A percentile compares a stretch with the other conserved stretches of the same genome.
These are phyloP conservation scores for Phallusia fumigata DNA, from an alignment of 23 tunicate species.

Conservation along the genomic window DNA sequence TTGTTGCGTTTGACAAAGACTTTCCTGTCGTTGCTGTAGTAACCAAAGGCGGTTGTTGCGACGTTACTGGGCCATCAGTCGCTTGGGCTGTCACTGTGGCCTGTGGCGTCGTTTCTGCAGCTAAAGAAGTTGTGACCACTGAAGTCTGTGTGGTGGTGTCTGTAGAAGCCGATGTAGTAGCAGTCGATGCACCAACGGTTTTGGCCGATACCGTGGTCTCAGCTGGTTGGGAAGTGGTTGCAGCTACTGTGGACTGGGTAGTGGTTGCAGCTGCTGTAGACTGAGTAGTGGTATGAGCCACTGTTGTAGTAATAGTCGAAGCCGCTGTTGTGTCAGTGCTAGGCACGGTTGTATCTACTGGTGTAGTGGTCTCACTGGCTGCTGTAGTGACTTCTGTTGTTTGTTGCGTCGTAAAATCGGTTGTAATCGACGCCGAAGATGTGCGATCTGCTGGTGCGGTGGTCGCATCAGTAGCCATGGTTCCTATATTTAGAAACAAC, in stretches of 20 bases:
- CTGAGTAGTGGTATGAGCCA: background rate
- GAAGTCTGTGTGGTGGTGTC: background rate
- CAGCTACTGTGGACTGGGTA: background rate
- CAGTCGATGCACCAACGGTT: background rate
- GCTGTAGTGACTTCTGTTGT: background rate
- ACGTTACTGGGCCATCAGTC: background rate
- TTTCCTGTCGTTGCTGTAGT: background rate
- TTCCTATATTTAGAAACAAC: background rate
- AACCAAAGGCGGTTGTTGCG: background rate
- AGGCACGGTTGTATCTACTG: background rate
- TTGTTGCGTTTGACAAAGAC: background rate
- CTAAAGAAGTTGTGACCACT: background rate
- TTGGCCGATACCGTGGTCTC: background rate
- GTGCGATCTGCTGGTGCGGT: background rate
- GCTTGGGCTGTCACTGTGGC: background rate
- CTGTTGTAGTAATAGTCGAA: background rate
- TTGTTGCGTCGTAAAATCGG: too few relatives aligned
- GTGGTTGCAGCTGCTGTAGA: background rate
- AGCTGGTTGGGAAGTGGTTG: background rate
- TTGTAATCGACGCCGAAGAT: background rate
- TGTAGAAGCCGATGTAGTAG: background rate
- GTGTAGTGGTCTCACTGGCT: background rate
- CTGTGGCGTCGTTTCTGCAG: background rate
- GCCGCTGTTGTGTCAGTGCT: too few relatives aligned
- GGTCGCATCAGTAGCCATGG: background rate